These are phyloP conservation scores for Brenthis ino DNA, from an alignment of 2,888 invertebrate species.

Conservation along the genomic window DNA sequence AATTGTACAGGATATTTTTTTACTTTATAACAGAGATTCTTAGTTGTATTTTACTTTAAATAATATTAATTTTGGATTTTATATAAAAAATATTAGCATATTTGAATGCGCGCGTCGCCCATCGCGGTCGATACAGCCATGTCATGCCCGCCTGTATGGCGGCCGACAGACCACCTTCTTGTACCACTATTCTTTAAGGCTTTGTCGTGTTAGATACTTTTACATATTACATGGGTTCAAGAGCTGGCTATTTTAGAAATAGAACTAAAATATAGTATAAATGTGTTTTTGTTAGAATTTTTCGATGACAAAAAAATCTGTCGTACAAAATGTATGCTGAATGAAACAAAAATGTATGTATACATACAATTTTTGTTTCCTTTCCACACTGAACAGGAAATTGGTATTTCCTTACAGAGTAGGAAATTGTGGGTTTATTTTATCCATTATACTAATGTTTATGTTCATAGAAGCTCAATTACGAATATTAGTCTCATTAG, in stretches of 20 bases:
- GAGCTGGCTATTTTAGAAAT: background rate
- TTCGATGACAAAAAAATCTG: too few relatives aligned
- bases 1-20: too few relatives aligned
- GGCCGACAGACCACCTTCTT: slow-evolving; percentile 65
- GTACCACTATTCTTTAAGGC: slow-evolving; percentile 63
- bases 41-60: slow-evolving; percentile 21
- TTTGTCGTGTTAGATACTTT: slow-evolving; percentile 41
- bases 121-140: slow-evolving; percentile 75
- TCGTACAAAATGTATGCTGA: too few relatives aligned
- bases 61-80: slow-evolving; percentile 42
- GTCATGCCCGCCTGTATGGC: slow-evolving; percentile 68
- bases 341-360: too few relatives aligned
- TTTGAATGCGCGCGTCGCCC: slow-evolving; percentile 74
- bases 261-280: background rate
- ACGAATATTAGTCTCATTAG: too few relatives aligned
- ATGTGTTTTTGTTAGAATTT: too few relatives aligned
- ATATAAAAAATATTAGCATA: slow-evolving; percentile 52
- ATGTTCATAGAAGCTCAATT: too few relatives aligned
- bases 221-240: slow-evolving; percentile 19
- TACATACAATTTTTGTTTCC: too few relatives aligned
- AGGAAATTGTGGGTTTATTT: too few relatives aligned
- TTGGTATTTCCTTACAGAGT: too few relatives aligned
- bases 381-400: too few relatives aligned
- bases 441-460: too few relatives aligned
- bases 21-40: background rate